Base-by-base conservation (phyloP, 2,888 invertebrate genomes). In the Malacosoma neustria region DNA sequence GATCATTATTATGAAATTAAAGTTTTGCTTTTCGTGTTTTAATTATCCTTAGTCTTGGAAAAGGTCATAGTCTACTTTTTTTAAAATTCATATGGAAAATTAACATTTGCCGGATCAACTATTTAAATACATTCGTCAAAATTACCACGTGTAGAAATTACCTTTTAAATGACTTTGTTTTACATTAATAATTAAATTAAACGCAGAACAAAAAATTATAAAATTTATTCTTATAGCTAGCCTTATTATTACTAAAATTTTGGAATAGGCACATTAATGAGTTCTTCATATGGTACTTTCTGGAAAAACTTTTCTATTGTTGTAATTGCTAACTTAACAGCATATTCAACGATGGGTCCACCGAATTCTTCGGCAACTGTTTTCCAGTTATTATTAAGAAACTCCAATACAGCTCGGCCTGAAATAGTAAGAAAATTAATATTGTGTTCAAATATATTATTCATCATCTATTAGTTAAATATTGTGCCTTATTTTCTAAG, bases 301-400 rank as follows among this genome's bases (percentile, higher is more conserved):
- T 61, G 5, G 54, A 84, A 82, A 60, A 85, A 84, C 41, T 75
- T 81, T 44, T 72, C 70, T 4, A 84, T 68, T 0, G 74, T 80
- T 30, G 40, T 70, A 7, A 82, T 38, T 2, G 75, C 77, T 39
- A 82, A 45, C 0, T 79, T 80, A 2, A 81, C 79, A 1, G 81
- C 68, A 37, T 82, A 82, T 41, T 85, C 84, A 1, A 84, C 71
- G 1, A 85, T 70, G 0, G 84, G 85, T 44, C 80, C 80, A 1
- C 85, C 85, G 9, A 85, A 85, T 45, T 84, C 84, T 39, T 74
- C 72, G 0, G 79, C 72, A 0, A 84, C 75, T 1, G 61, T 59
- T 34, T 54, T 61, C 85, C 85, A 82, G 43, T 84, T 80, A 4
- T 79, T 72, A 38, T 85, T 85, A 1, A 85, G 49, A 49, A 85